A percentile compares a stretch with the other conserved stretches of the same genome.
phyloP scores from a whole-genome alignment of 1,140 invertebrate species.

The Brachionus rotundiformis region DNA sequence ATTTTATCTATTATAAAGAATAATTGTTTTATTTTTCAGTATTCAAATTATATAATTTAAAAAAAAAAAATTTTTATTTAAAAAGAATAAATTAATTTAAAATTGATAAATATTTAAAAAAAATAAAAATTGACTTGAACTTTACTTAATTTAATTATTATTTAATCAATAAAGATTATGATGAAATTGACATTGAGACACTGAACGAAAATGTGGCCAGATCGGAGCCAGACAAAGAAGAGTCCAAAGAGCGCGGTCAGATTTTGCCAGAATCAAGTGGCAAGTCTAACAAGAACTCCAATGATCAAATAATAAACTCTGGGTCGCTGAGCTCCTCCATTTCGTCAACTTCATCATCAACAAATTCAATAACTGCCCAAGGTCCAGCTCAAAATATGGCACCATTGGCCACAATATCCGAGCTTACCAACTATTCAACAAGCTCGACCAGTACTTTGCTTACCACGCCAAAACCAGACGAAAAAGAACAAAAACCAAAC shows the following conservation, averaged over 20 bases:
- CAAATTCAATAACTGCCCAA: not conserved
- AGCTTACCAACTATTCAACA: slow-evolving; percentile 9
- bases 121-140: no score
- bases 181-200: slow-evolving; percentile 1
- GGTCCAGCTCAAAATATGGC: not conserved
- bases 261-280: not conserved
- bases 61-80: no score
- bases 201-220: not conserved
- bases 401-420: slow-evolving; percentile 15
- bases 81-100: no score
- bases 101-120: no score
- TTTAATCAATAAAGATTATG: not conserved
- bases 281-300: not conserved
- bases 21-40: no score
- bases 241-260: not conserved
- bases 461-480: not conserved
- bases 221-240: not conserved
- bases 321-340: not conserved
- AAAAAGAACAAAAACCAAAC: not conserved
- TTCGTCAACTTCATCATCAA: slow-evolving; percentile 8
- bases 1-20: no score
- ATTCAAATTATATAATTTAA: no score
- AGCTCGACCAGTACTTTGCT: not conserved
- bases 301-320: not conserved
- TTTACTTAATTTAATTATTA: no score